Base-by-base conservation (phyloP, 2,888 invertebrate genomes). In the Furcula furcula region DNA sequence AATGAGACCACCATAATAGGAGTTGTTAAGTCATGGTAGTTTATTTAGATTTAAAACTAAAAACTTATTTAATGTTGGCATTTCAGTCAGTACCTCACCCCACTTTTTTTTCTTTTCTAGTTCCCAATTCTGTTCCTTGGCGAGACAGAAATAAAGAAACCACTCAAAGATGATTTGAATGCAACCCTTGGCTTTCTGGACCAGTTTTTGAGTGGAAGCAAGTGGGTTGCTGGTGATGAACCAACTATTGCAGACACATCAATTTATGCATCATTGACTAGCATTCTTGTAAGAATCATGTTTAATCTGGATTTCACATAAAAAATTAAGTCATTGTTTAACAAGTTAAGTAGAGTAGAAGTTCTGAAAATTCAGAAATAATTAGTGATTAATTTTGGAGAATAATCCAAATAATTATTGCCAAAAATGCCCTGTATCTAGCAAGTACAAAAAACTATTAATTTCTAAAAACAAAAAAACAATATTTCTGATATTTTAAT, bases 201-300 rank as follows among this genome's bases (percentile, higher is more conserved):
- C 34, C 76, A 80, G 13, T 92, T 91, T 59, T 70, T 93, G 23
- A 86, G 82, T 36, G 89, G 80, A 10, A 88, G 84, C 28, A 84
- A 91, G 46, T 93, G 91, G 89, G 90, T 91, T 16, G 90, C 92
- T 13, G 93, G 93, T 4, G 84, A 91, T 26, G 73, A 87, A 29
- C 69, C 90, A 19, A 93, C 93, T 7, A 89, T 93, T 40, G 93
- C 93, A 19, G 93, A 94, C 62, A 90, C 91, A 49, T 85, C 90
- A 4, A 84, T 91, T 34, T 88, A 89, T 36, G 89, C 92, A 9
- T 90, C 91, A 3, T 27, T 91, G 12, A 84, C 91, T 3, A 89
- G 83, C 50, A 88, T 91, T 57, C 69, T 89, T 57, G 92, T 92
- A 78, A 81, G 86, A 47, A 37, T 29, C 29, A 20, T 18, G 22